Conservation (phyloP, 2,888 invertebrate species). For the Agrotis clavis region DNA sequence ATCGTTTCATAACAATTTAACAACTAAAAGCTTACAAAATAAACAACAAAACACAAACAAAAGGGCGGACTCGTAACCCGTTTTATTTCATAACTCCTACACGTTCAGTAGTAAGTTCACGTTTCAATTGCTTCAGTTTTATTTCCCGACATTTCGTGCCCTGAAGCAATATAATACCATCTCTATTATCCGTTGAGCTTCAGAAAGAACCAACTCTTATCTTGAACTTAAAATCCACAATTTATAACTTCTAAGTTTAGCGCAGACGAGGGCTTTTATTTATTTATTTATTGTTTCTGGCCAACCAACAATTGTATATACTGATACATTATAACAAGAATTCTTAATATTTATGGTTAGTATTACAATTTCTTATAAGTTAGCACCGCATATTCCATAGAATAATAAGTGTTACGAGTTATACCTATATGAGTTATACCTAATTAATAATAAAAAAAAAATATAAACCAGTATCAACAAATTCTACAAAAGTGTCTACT, state of each 20-base stretch:
- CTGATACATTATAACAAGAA: too few species aligned
- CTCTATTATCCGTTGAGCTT: conserved; percentile 24
- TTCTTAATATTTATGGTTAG: too few species aligned
- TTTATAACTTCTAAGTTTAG: conserved; percentile 27
- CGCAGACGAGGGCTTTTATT: not conserved
- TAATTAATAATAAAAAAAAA: too few species aligned
- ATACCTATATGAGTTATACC: too few species aligned
- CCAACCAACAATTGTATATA: too few species aligned
- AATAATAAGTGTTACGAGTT: too few species aligned
- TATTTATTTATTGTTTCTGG: too few species aligned
- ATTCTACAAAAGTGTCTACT: too few species aligned
- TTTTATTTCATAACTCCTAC: conserved; percentile 4
- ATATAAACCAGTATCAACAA: too few species aligned
- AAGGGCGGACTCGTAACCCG: not conserved
- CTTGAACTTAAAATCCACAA: conserved; percentile 16
- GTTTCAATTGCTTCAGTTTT: conserved; percentile 28
- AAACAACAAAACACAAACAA: not conserved
- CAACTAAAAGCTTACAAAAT: not conserved
- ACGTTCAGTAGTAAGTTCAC: conserved; percentile 5
- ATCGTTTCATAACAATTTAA: not conserved
- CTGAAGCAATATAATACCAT: conserved; percentile 27
- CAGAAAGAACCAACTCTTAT: conserved; percentile 2
- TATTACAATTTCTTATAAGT: too few species aligned
- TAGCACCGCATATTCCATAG: too few species aligned
- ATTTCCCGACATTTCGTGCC: conserved; percentile 31